Conservation (phyloP, 2,797 vertebrate species). For the Ptychadena robeensis region DNA sequence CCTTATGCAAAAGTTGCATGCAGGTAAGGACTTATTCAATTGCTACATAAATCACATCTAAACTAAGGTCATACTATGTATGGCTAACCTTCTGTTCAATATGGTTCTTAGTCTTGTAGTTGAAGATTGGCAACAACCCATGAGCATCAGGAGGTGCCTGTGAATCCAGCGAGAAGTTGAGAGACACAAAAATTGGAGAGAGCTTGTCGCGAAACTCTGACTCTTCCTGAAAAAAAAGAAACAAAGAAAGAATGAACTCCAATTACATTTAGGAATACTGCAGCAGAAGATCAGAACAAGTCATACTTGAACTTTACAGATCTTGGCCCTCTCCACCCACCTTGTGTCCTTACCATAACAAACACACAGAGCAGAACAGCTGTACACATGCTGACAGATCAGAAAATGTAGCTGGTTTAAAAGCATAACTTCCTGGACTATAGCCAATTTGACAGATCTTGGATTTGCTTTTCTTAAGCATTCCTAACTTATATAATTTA, state of each 20-base stretch:
- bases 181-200: constrained; percentile 84
- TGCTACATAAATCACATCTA: too few species aligned
- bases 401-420: constrained; percentile 13
- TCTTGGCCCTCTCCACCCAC: constrained; percentile 20
- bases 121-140: constrained; percentile 84
- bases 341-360: constrained; percentile 7
- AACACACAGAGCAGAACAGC: background rate
- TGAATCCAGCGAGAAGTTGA: constrained; percentile 88
- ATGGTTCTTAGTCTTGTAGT: constrained; percentile 81
- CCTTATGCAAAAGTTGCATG: too few species aligned
- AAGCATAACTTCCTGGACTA: background rate
- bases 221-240: constrained; percentile 77
- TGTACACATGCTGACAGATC: constrained; percentile 33
- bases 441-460: constrained; percentile 12
- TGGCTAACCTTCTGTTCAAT: constrained; percentile 86
- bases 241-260: background rate
- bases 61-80: background rate
- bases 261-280: background rate
- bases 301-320: background rate
- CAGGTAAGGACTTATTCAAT: too few species aligned
- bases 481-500: constrained; percentile 24
- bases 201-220: constrained; percentile 94
- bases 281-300: background rate
- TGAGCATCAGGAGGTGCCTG: constrained; percentile 78
- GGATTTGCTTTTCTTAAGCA: constrained; percentile 39